Conservation (phyloP, 2,797 vertebrate genomes). For the Galagoides demidoff region DNA sequence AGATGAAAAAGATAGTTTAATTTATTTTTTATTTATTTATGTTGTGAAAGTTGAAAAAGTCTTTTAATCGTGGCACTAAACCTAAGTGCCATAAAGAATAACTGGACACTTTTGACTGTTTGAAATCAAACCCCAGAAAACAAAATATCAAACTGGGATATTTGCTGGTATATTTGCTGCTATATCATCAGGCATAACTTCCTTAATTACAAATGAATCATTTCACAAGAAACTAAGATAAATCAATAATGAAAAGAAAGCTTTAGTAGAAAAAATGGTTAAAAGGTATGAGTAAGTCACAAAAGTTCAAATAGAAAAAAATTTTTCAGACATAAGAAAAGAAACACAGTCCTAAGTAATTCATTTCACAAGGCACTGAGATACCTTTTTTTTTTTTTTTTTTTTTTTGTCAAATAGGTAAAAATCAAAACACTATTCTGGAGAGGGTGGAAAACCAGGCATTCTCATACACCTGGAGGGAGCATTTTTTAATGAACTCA, state of each 20-base stretch:
- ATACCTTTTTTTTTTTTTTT: neutral
- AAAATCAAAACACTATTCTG: conserved; percentile 32
- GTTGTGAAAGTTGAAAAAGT: neutral
- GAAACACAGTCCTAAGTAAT: neutral
- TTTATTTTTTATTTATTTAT: conserved; percentile 1
- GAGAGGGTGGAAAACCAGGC: neutral
- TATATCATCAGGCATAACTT: neutral
- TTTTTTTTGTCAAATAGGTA: neutral
- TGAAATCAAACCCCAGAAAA: neutral
- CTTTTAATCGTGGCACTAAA: conserved; percentile 12
- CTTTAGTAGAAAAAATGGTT: neutral
- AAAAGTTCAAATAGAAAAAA: conserved; percentile 20
- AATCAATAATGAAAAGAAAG: conserved; percentile 28
- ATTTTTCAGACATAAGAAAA: neutral
- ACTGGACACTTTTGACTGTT: neutral
- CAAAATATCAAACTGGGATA: conserved; percentile 7
- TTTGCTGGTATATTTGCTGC: neutral
- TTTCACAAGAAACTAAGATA: conserved; percentile 6
- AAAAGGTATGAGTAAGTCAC: neutral
- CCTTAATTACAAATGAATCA: conserved; percentile 17
- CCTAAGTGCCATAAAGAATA: neutral
- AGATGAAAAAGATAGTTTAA: neutral
- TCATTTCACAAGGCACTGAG: neutral
- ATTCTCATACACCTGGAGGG: neutral
- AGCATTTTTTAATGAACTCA: neutral